A percentile compares a stretch with the other conserved stretches of the same genome.
phyloP scores from a whole-genome alignment of 2,113 vertebrate species.

The Arvicanthis niloticus region DNA sequence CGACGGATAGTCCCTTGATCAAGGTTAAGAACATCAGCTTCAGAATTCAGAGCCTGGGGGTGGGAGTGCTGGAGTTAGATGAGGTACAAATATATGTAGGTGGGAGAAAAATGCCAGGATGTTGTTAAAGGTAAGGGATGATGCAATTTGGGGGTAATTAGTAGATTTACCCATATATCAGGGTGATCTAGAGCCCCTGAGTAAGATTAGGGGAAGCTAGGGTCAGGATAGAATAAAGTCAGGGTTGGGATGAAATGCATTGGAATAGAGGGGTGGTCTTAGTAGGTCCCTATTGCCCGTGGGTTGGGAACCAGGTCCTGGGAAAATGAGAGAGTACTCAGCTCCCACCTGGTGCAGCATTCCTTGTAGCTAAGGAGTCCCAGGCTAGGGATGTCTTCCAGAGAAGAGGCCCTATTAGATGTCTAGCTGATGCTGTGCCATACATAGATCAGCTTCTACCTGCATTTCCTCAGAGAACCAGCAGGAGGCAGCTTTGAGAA shows the following conservation, averaged over 20 bases:
- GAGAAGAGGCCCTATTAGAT: not conserved
- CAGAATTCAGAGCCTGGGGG: not conserved
- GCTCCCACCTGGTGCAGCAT: not conserved
- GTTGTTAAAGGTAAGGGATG: slow-evolving; percentile 71
- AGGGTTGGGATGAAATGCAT: not conserved
- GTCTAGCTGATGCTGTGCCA: not conserved
- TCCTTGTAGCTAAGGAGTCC: not conserved
- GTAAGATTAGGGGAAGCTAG: not conserved
- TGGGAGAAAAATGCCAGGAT: slow-evolving; percentile 4
- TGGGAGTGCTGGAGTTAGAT: not conserved
- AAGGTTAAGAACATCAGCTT: slow-evolving; percentile 28
- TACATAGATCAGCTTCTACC: slow-evolving; percentile 32
- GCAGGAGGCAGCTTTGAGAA: slow-evolving; percentile 57
- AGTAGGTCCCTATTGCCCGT: not conserved
- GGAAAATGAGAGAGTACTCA: not conserved
- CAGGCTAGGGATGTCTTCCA: not conserved
- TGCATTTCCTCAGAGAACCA: slow-evolving; percentile 51
- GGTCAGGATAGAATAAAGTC: not conserved
- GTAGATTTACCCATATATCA: not conserved
- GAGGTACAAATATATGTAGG: not conserved
- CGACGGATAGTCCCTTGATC: slow-evolving; percentile 51
- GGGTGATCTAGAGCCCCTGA: not conserved
- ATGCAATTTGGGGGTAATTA: not conserved
- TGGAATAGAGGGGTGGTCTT: slow-evolving; percentile 41
- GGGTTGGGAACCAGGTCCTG: not conserved